These are phyloP conservation scores for Yponomeuta cagnagella DNA, from an alignment of 2,888 invertebrate species.

Conservation along the genomic window DNA sequence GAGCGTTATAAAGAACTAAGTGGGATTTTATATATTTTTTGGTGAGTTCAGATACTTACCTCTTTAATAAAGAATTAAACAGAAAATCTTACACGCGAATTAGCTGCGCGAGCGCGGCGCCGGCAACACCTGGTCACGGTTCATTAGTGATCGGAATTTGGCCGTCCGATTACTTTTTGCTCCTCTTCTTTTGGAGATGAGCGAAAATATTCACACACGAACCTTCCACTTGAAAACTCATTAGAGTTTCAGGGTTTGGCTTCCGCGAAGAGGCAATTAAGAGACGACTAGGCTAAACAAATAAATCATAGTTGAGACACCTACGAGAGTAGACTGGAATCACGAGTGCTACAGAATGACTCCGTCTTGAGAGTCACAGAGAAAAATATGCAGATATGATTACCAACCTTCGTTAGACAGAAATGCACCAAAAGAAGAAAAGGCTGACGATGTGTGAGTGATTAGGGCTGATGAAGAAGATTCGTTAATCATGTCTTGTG, in stretches of 20 bases:
- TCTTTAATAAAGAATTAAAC: background rate
- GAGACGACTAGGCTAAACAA: too few relatives aligned
- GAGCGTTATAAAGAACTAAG: too few relatives aligned
- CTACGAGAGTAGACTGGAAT: too few relatives aligned
- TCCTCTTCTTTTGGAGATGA: conserved; percentile 28
- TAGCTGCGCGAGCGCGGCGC: conserved; percentile 13
- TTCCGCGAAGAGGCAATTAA: background rate
- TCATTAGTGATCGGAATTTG: conserved; percentile 33
- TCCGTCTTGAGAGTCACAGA: too few relatives aligned
- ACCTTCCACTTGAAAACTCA: background rate
- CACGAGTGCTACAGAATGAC: too few relatives aligned
- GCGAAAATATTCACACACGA: conserved; percentile 18
- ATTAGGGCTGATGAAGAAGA: too few relatives aligned
- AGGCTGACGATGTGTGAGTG: too few relatives aligned
- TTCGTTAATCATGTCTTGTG: too few relatives aligned
- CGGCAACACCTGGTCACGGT: conserved; percentile 32
- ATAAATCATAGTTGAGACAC: too few relatives aligned
- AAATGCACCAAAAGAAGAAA: too few relatives aligned
- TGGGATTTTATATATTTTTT: background rate
- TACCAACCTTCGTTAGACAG: too few relatives aligned
- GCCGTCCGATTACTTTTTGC: conserved; percentile 26
- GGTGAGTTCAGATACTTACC: background rate
- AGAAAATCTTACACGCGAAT: conserved; percentile 18
- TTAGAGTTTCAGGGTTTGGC: background rate
- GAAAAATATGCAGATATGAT: too few relatives aligned